Evolutionary conservation across 2,113 vertebrate species (phyloP).

Genomic region (Corythornis cristatus): DNA sequence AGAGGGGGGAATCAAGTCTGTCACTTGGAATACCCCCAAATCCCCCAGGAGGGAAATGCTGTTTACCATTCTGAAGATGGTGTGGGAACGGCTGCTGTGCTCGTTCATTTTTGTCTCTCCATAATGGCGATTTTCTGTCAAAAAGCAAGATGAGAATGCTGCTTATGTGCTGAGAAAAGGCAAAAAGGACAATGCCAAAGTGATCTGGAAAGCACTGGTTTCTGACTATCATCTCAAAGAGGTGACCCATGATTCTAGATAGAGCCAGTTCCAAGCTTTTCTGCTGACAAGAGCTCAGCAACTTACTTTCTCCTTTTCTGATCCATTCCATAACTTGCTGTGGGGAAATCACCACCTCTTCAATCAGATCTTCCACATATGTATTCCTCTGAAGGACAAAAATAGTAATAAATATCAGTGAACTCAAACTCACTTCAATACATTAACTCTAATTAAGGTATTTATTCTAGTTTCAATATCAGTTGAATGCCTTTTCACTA

Average conservation of each 20-base stretch:
- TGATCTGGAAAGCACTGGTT: background rate
- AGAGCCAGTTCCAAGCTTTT: background rate
- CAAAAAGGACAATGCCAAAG: background rate
- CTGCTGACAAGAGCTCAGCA: background rate
- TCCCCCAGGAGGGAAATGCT: background rate
- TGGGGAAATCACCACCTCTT: constrained; percentile 87
- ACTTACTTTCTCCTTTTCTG: constrained; percentile 93
- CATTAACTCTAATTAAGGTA: background rate
- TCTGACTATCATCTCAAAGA: background rate
- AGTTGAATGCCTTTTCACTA: background rate
- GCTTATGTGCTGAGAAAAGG: background rate
- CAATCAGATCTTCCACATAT: constrained; percentile 92
- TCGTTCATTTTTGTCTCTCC: constrained; percentile 97
- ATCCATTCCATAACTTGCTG: constrained; percentile 91
- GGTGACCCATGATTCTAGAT: background rate
- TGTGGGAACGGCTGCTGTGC: constrained; percentile 94
- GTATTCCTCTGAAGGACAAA: constrained; percentile 84
- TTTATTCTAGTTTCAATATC: background rate
- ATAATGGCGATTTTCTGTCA: constrained; percentile 91
- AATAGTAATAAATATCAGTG: background rate
- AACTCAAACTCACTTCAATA: background rate
- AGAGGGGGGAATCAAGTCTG: background rate
- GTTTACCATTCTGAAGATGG: constrained; percentile 95
- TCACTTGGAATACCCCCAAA: background rate
- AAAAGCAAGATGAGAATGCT: background rate